These are phyloP conservation scores for Calliopum simillimum DNA, from an alignment of 2,888 invertebrate species.

Conservation along the genomic window DNA sequence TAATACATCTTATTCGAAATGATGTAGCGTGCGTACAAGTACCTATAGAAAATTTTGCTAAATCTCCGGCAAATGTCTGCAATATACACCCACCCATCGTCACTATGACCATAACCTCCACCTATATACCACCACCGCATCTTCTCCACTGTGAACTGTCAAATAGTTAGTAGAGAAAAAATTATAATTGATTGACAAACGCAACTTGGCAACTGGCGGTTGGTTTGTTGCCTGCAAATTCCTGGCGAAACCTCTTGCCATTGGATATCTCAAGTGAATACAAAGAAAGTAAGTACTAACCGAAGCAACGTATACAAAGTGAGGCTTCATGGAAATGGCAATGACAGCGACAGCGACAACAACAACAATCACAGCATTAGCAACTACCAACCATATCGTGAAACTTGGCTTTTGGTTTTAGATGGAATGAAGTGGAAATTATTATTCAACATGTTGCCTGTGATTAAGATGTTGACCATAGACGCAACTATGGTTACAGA, in stretches of 20 bases:
- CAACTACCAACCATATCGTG: not conserved
- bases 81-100: too few relatives aligned
- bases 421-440: constrained; percentile 28
- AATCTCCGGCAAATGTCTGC: too few relatives aligned
- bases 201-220: not conserved
- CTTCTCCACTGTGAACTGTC: not conserved
- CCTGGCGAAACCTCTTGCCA: too few relatives aligned
- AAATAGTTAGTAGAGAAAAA: constrained; percentile 10
- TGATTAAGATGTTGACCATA: constrained; percentile 28
- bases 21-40: too few relatives aligned
- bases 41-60: too few relatives aligned
- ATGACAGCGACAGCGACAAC: constrained; percentile 18
- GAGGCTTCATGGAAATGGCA: constrained; percentile 27
- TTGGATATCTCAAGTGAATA: too few relatives aligned
- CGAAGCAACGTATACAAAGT: not conserved
- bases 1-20: too few relatives aligned
- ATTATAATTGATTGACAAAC: constrained; percentile 34
- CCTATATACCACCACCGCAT: too few relatives aligned
- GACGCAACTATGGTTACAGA: not conserved
- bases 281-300: too few relatives aligned
- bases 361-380: not conserved
- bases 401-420: too few relatives aligned
- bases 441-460: constrained; percentile 31
- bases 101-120: too few relatives aligned
- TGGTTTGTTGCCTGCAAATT: too few relatives aligned